Evolutionary conservation across 2,888 invertebrate species (phyloP).

Genomic region (Zygothrica quintamaculata): DNA sequence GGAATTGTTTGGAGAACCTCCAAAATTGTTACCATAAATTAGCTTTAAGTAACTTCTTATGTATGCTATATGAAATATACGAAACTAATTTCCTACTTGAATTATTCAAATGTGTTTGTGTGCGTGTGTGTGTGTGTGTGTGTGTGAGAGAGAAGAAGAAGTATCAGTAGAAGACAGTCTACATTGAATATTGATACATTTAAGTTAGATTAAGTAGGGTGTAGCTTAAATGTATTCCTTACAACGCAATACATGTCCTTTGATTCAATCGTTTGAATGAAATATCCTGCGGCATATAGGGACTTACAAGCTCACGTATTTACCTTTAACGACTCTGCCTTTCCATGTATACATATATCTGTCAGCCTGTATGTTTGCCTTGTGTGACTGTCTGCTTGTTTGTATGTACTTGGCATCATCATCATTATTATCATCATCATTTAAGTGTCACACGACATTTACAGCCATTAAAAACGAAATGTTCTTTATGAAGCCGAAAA

Average conservation of each 20-base stretch:
- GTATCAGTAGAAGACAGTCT: constrained; percentile 5
- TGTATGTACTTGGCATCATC: constrained; percentile 37
- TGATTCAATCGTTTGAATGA: constrained; percentile 44
- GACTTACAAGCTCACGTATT: constrained; percentile 43
- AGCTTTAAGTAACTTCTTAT: background rate
- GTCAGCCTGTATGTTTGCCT: constrained; percentile 1
- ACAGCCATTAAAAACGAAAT: constrained; percentile 16
- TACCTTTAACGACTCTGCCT: constrained; percentile 15
- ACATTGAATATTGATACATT: constrained; percentile 62
- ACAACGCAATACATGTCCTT: constrained; percentile 12
- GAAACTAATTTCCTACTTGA: constrained; percentile 13
- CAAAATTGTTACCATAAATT: background rate
- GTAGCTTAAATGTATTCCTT: constrained; percentile 14
- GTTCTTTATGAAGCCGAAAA: constrained; percentile 21
- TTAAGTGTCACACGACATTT: constrained; percentile 52
- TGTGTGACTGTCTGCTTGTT: background rate
- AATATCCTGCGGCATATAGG: constrained; percentile 21
- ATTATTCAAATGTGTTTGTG: constrained; percentile 35
- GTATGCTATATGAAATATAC: constrained; percentile 3
- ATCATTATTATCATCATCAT: too few species aligned
- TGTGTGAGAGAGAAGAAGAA: background rate
- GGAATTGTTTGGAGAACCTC: too few species aligned
- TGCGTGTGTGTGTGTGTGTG: constrained; percentile 3
- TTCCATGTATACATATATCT: constrained; percentile 1
- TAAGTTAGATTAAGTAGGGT: constrained; percentile 59